A percentile compares a stretch with the other conserved stretches of the same genome.
Evolutionary conservation across 2,888 invertebrate species (phyloP).

Genomic region (Drosophila affinis): DNA sequence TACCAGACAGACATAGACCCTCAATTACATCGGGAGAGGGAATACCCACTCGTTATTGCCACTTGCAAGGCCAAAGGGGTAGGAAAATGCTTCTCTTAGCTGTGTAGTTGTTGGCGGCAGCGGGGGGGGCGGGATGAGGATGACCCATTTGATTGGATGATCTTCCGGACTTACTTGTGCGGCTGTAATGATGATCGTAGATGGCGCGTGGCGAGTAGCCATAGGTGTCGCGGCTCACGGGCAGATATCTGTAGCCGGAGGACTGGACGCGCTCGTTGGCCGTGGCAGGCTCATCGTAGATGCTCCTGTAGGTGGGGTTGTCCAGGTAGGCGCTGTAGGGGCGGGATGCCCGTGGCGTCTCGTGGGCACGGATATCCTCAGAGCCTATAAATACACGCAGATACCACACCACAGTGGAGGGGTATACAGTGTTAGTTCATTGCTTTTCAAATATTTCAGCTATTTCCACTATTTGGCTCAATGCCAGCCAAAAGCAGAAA

Average conservation of each 20-base stretch:
- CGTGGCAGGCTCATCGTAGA: constrained; percentile 92
- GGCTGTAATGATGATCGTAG: constrained; percentile 93
- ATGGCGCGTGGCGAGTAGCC: constrained; percentile 94
- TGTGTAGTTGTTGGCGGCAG: constrained; percentile 45
- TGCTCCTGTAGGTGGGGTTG: constrained; percentile 92
- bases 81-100: neutral
- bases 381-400: constrained; percentile 86
- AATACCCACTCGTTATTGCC: neutral
- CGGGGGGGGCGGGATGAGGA: constrained; percentile 10
- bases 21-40: neutral
- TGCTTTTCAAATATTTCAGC: constrained; percentile 63
- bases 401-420: neutral
- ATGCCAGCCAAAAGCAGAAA: constrained; percentile 54
- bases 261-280: constrained; percentile 93
- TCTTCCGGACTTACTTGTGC: constrained; percentile 90
- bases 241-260: constrained; percentile 95
- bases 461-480: constrained; percentile 68
- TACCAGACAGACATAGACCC: neutral
- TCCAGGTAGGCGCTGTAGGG: constrained; percentile 89
- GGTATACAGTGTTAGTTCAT: constrained; percentile 54
- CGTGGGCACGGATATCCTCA: constrained; percentile 95
- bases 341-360: constrained; percentile 89
- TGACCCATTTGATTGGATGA: neutral
- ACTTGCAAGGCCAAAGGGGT: constrained; percentile 15
- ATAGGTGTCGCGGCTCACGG: constrained; percentile 94